Base-by-base conservation (phyloP, 35 echinoderm and acorn worm species). In the Ophiothrix spiculata region DNA sequence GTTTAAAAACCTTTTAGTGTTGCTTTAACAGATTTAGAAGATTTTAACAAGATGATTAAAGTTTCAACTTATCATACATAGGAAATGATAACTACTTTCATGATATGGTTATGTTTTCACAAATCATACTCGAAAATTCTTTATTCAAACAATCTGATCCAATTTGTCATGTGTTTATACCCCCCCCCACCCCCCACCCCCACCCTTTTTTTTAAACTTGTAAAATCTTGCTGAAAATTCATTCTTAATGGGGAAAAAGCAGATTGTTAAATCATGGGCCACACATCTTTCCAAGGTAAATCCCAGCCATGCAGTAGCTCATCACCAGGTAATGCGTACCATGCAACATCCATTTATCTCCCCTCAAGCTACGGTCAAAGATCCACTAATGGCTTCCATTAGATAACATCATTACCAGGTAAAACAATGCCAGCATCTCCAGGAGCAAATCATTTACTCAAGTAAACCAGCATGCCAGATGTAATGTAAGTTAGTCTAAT, bases 341-440 rank as follows among this genome's bases (percentile, higher is more conserved):
- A 69, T 69, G 16, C 60, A 69, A 25, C 23, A 69, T 69, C 60
- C 60, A n/a, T 69, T 8, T 21, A 69, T 15, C 60, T 69, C 3
- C 60, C 29, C 17, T 2, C 17, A 25, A 25, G 3, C 16, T 69
- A n/a, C 60, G 60, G 60, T 69, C 60, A 69, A 69, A 69, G 60
- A 69, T 69, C 60, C 29, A 69, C 60, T 69, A 69, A 69, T 69
- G 60, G 60, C n/a, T 15, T 1, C 60, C 60, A 69, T 69, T 69
- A 69, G 60, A 69, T 69, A 69, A 69, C 25, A n/a, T 69, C 17
- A 69, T 69, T 69, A 69, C 29, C 3, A 69, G 60, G 60, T 69
- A 69, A 69, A 69, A 69, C 60, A 69, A 69, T 69, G 17, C 60
- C 17, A 25, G 23, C 60, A 69, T 25, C 60, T 28, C 25, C 23